phyloP scores from a whole-genome alignment of 2,888 invertebrate species.

The Ptychoptera contaminata region DNA sequence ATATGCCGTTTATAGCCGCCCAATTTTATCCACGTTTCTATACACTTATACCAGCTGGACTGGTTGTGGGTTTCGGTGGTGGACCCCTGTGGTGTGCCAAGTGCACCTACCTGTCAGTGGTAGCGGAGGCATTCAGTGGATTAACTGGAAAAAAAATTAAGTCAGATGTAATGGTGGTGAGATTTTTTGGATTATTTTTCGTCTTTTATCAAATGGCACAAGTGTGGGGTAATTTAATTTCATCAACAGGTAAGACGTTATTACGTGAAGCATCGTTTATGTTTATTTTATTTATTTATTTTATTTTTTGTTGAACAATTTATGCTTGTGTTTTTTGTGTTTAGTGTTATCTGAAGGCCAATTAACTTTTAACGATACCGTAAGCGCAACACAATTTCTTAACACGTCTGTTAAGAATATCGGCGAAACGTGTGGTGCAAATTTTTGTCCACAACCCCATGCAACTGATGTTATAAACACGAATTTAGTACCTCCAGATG shows the following conservation, averaged over 20 bases:
- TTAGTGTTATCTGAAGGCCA: not conserved
- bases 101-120: constrained; percentile 81
- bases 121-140: constrained; percentile 60
- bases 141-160: constrained; percentile 43
- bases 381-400: not conserved
- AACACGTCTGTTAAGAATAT: constrained; percentile 25
- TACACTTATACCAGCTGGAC: constrained; percentile 68
- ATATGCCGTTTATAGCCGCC: constrained; percentile 79
- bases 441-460: constrained; percentile 48
- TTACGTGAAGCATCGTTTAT: constrained; percentile 7
- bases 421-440: constrained; percentile 51
- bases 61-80: constrained; percentile 68
- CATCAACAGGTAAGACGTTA: constrained; percentile 52
- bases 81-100: constrained; percentile 94
- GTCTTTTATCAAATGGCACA: constrained; percentile 94
- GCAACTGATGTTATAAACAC: constrained; percentile 35
- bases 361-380: not conserved
- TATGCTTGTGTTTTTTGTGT: not conserved
- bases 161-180: constrained; percentile 65
- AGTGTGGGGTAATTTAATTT: constrained; percentile 85
- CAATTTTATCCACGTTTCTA: constrained; percentile 80
- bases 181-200: constrained; percentile 92
- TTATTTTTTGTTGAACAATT: not conserved
- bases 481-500: constrained; percentile 55
- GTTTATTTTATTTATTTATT: constrained; percentile 2